A percentile compares a stretch with the other conserved stretches of the same genome.
phyloP scores from a whole-genome alignment of 2,113 vertebrate genomes.

The Hyla sarda region DNA sequence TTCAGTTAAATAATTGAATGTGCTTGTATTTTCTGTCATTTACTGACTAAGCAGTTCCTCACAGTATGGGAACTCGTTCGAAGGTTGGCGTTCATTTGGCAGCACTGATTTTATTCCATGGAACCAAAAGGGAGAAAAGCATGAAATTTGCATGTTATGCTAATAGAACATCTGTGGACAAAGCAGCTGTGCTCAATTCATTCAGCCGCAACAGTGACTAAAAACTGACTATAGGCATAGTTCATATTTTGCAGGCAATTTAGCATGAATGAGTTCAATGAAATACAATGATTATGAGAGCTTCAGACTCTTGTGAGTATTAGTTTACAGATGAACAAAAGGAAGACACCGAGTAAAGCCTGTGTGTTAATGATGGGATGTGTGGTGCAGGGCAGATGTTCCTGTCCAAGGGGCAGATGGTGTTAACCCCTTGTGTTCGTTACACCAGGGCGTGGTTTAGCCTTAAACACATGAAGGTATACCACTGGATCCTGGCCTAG shows the following conservation, averaged over 20 bases:
- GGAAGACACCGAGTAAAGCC: not conserved
- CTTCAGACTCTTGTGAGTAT: not conserved
- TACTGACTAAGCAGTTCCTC: slow-evolving; percentile 22
- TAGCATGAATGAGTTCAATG: slow-evolving; percentile 48
- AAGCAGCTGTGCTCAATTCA: slow-evolving; percentile 48
- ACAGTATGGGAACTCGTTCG: slow-evolving; percentile 35
- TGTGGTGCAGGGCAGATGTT: too few species aligned
- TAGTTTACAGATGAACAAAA: not conserved
- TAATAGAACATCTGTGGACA: slow-evolving; percentile 58
- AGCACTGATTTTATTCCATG: slow-evolving; percentile 32
- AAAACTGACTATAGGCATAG: slow-evolving; percentile 38
- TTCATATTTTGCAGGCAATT: slow-evolving; percentile 48
- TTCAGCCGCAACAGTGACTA: slow-evolving; percentile 37
- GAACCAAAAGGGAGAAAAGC: slow-evolving; percentile 39
- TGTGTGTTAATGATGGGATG: too few species aligned
- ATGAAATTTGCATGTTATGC: slow-evolving; percentile 56
- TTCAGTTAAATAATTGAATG: not conserved
- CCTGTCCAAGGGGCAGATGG: too few species aligned
- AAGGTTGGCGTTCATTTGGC: slow-evolving; percentile 35
- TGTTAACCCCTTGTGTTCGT: too few species aligned
- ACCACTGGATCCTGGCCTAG: too few species aligned
- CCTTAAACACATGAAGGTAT: too few species aligned
- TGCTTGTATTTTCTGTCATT: slow-evolving; percentile 8
- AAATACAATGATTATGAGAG: slow-evolving; percentile 32
- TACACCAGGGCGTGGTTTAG: too few species aligned